Base-by-base conservation (phyloP, 2,797 vertebrate genomes). In the Sebastes iracundus region DNA sequence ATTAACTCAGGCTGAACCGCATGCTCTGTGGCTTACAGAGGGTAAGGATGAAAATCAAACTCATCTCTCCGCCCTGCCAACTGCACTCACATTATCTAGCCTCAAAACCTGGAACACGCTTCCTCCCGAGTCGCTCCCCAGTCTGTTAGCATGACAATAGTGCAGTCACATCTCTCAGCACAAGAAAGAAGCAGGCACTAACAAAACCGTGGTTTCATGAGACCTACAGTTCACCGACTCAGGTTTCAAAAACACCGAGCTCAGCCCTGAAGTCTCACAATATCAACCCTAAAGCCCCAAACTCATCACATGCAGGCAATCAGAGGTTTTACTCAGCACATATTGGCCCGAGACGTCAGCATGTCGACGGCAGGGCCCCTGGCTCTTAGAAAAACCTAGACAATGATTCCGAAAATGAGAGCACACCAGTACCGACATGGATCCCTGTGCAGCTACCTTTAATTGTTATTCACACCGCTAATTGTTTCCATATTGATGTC, bases 281-380 rank as follows among this genome's bases (percentile, higher is more conserved):
- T 87, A 82, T 83, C 70, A 56, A 62, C 82, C 74, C 92, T 2
- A 83, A 90, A 89, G 90, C 92, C 90, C 91, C 33, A 72, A 94
- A 85, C 79, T 88, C 86, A 90, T 94, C 88, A 84, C 78, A 84
- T 28, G 14, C 42, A 80, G 62, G 42, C 59, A 88, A 79, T 77
- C 58, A 75, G 68, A 66, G 80, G 53, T 72, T 85, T 81, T 74
- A 85, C 72, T 76, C 69, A 75, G 68, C 66, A 70, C 62, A 75
- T 84, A 78, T 76, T 83, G 83, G 74, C 70, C 68, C 69, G 64
- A 81, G 80, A 77, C 89, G 81, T 88, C 83, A 83, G 59, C 58
- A 32, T 71, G 61, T 79, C 74, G 80, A 25, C 23, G 5, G 12
- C 72, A 80, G 28, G 71, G 67, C 66, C 79, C 60, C 25, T 16